Conservation (phyloP, 2,888 invertebrate species). For the Pemphredon lugubris region DNA sequence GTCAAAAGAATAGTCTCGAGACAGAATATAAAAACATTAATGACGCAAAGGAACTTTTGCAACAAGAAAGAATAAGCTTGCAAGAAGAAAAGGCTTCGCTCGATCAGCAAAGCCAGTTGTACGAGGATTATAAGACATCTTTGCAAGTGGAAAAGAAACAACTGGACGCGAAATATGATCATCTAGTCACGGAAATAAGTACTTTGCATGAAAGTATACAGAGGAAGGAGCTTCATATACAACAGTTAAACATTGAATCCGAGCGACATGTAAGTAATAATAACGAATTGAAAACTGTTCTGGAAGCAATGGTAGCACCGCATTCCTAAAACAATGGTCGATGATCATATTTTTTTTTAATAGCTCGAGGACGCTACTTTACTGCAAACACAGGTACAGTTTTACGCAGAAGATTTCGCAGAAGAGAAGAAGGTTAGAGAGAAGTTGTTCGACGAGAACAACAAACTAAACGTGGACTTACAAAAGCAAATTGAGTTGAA, state of each 20-base stretch:
- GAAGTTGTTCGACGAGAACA: too few species aligned
- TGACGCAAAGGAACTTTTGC: constrained; percentile 50
- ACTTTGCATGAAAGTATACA: constrained; percentile 34
- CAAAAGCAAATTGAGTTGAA: too few species aligned
- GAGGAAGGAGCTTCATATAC: constrained; percentile 38
- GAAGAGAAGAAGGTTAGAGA: too few species aligned
- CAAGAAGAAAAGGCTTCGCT: constrained; percentile 65
- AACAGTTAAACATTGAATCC: constrained; percentile 30
- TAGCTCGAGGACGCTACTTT: too few species aligned
- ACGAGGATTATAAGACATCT: constrained; percentile 62
- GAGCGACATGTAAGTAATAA: constrained; percentile 28
- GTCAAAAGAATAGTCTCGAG: constrained; percentile 48
- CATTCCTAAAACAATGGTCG: too few species aligned
- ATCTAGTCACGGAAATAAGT: constrained; percentile 39
- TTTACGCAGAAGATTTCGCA: neutral
- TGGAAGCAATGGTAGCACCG: too few species aligned
- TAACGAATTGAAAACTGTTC: neutral
- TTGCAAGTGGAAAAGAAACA: constrained; percentile 56
- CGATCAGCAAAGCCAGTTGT: constrained; percentile 66
- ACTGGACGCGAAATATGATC: constrained; percentile 38
- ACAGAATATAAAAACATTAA: constrained; percentile 39
- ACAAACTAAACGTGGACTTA: too few species aligned
- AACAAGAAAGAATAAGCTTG: constrained; percentile 58
- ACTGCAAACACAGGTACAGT: neutral
- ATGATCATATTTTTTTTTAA: too few species aligned